Evolutionary conservation across 2,888 invertebrate species (phyloP), one percentile per base, ranked within the genome.

Genomic region (Synergus umbraculus): DNA sequence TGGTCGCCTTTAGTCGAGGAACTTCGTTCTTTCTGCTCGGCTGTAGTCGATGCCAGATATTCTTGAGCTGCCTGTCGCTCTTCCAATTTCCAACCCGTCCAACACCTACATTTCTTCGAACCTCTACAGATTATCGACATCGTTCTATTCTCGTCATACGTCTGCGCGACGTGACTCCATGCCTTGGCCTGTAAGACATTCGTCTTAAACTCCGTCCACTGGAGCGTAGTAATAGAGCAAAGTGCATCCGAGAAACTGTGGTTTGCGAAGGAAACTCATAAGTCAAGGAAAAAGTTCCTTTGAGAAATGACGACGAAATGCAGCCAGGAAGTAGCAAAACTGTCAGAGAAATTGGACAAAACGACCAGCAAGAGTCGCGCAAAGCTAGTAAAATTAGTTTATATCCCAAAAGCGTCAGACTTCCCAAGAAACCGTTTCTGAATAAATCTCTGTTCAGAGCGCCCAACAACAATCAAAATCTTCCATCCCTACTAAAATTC

Each of bases 101-200:
- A 29, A 63, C 43, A 76, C 54, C 73, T 41, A 73, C 73, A 80
- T 82, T 77, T 82, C 77, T 79, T 80, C 76, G 76, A 82, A 83
- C 81, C 78, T 82, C 67, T 77, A 78, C 46, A 73, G 85, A 85
- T 83, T 84, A 85, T 83, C 81, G 85, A 84, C 83, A 83, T 41
- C 76, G 77, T 84, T 84, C 85, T 85, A 86, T 86, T 86, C 83
- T 83, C 76, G 85, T 84, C 84, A 73, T 78, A 82, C 82, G 82
- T 82, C 82, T 84, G 79, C 66, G 76, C 77, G 81, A 63, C 81
- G 73, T 83, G 76, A 81, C 82, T 82, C 49, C 49, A 76, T 78
- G 78, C 79, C 77, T 63, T 81, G 78, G 81, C 76, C 81, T 82
- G 83, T 78, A 81, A 83, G 82, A 83, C 79, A 82, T 83, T 83